These are phyloP conservation scores for Thalassaphorura encarpata DNA, from an alignment of 1,140 invertebrate species.

Conservation along the genomic window DNA sequence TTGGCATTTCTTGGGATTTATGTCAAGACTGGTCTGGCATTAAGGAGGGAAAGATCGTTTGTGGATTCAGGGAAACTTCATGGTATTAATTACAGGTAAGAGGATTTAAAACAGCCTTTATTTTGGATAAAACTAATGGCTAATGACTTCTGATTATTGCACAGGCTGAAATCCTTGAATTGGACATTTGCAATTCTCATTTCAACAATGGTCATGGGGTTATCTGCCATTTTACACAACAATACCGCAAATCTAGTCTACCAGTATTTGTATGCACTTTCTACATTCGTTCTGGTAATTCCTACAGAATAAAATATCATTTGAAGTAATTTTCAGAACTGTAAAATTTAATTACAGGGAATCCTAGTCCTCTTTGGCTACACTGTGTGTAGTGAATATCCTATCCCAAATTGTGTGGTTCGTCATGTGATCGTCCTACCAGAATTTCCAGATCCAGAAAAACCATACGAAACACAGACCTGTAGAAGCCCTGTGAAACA, in stretches of 20 bases:
- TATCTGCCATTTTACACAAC: not conserved
- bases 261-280: not conserved
- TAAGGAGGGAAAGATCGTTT: no score
- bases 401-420: not conserved
- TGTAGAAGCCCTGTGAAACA: no score
- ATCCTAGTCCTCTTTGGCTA: not conserved
- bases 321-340: no score
- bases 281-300: not conserved
- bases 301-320: no score
- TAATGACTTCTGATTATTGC: not conserved
- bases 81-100: no score
- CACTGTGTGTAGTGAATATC: not conserved
- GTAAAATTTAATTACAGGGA: not conserved
- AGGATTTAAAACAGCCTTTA: no score
- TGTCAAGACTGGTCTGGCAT: not conserved
- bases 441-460: no score
- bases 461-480: no score
- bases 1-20: not conserved
- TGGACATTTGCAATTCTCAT: not conserved
- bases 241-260: not conserved
- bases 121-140: no score
- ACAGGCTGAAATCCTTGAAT: not conserved
- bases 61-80: no score
- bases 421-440: no score
- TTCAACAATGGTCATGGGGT: not conserved